Base-by-base conservation (phyloP, 1,140 invertebrate genomes). In the Nasonia giraulti region DNA sequence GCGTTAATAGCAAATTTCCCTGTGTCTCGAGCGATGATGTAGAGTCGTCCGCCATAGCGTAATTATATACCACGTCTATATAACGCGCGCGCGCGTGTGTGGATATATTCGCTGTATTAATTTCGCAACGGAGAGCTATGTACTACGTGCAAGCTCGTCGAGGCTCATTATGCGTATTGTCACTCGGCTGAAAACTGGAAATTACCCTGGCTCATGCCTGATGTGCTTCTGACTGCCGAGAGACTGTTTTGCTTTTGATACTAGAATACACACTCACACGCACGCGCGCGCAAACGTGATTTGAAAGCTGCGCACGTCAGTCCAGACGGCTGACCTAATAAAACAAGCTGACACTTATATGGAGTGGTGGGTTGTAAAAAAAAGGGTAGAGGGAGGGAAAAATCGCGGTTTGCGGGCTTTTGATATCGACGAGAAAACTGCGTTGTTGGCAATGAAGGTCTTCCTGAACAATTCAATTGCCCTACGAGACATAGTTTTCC, bases 1-100 rank as follows among this genome's bases (percentile, higher is more conserved):
- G 37, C 40, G 33, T 27, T 47, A 81, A 81, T 80, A 27, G 37
- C 62, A 68, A 80, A 71, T 71, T 80, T 71, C 33, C 66, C 23
- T 27, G 40, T 55, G 40, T 55, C 50, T 55, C 50, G 12, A 17
- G 50, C 50, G 50, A 55, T 55, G 50, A 55, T 55, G 12, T 55
- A 55, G 66, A 69, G 66, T 69, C 66, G 23, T 27, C 50, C 50
- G 3, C 14, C 47, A 11, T 5, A 55, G 14, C 62, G 62, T 27
- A 69, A 69, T 69, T 69, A 27, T 27, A 27, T 27, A 69, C 20
- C 23, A 6, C 23, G 2, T 10, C 23, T 12, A 27, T 69, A 37
- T 27, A 27, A 27, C 27, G 27, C 27, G 1, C 27, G 27, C 27
- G 27, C 27, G 27, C 27, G 23, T 7, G 8, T 44, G 55, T 4